These are phyloP conservation scores for Gallinago nigripennis DNA, from an alignment of 2,797 vertebrate genomes.

Conservation along the genomic window DNA sequence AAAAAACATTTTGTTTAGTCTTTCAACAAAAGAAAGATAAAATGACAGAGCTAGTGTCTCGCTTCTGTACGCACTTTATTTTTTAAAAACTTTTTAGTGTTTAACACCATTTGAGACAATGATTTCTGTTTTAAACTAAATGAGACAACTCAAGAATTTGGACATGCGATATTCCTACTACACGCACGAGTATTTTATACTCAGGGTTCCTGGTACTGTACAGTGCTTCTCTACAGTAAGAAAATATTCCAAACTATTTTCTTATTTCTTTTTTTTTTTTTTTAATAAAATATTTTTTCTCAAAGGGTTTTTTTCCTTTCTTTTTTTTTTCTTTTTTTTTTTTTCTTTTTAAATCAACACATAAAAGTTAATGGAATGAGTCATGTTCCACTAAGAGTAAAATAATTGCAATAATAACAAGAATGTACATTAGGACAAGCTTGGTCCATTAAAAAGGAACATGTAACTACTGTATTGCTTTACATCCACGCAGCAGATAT, in stretches of 20 bases:
- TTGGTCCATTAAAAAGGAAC: slow-evolving; percentile 78
- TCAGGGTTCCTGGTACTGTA: slow-evolving; percentile 77
- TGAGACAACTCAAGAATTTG: slow-evolving; percentile 69
- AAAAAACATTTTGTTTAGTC: slow-evolving; percentile 82
- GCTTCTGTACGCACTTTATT: slow-evolving; percentile 76
- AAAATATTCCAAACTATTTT: slow-evolving; percentile 87
- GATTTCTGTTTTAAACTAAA: slow-evolving; percentile 74
- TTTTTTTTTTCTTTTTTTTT: slow-evolving; percentile 7
- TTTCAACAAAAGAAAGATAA: slow-evolving; percentile 85
- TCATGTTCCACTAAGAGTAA: slow-evolving; percentile 70
- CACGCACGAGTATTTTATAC: slow-evolving; percentile 79
- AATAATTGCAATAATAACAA: slow-evolving; percentile 72
- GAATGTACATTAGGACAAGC: slow-evolving; percentile 79
- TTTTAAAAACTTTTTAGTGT: slow-evolving; percentile 80
- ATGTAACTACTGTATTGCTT: slow-evolving; percentile 81
- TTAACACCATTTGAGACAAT: slow-evolving; percentile 80
- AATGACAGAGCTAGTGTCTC: slow-evolving; percentile 80
- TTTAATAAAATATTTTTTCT: slow-evolving; percentile 83
- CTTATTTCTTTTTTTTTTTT: slow-evolving; percentile 77
- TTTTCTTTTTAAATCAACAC: slow-evolving; percentile 73
- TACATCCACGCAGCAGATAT: slow-evolving; percentile 79
- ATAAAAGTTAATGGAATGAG: slow-evolving; percentile 79
- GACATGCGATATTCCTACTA: slow-evolving; percentile 77
- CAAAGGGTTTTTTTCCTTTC: slow-evolving; percentile 54
- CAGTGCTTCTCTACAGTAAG: slow-evolving; percentile 84